Conservation (phyloP, 2,113 vertebrate genomes). For the Alethe diademata region DNA sequence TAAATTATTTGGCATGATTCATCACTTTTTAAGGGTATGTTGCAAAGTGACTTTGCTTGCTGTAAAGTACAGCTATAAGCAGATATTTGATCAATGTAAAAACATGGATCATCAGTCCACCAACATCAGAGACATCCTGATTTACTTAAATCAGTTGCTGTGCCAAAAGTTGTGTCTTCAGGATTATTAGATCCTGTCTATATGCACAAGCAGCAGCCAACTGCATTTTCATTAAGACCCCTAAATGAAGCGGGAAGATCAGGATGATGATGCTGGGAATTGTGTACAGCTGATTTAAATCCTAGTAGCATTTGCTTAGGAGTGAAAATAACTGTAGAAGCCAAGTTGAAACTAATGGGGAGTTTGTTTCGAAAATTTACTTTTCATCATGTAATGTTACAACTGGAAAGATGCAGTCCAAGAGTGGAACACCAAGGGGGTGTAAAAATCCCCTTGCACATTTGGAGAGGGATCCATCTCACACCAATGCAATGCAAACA, state of each 20-base stretch:
- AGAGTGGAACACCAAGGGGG: not conserved
- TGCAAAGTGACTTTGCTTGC: not conserved
- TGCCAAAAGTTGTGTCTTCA: not conserved
- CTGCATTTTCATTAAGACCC: not conserved
- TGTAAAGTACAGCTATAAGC: not conserved
- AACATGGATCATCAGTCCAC: not conserved
- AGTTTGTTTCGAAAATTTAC: conserved; percentile 3
- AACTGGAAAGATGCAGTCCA: not conserved
- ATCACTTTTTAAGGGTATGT: not conserved
- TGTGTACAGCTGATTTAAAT: not conserved
- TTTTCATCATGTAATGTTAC: not conserved
- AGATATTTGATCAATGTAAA: not conserved
- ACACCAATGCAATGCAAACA: not conserved
- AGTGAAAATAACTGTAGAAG: not conserved
- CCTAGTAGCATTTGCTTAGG: not conserved
- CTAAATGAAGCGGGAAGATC: not conserved
- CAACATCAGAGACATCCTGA: not conserved
- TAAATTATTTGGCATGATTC: not conserved
- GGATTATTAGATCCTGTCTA: not conserved
- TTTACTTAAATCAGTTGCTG: not conserved
- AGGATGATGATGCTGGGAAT: not conserved
- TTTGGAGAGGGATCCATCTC: not conserved
- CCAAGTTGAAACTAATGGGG: not conserved
- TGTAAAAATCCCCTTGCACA: not conserved
- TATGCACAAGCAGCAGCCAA: not conserved